phyloP scores from a whole-genome alignment of 1,140 invertebrate species.

The Rhopalosiphum padi region DNA sequence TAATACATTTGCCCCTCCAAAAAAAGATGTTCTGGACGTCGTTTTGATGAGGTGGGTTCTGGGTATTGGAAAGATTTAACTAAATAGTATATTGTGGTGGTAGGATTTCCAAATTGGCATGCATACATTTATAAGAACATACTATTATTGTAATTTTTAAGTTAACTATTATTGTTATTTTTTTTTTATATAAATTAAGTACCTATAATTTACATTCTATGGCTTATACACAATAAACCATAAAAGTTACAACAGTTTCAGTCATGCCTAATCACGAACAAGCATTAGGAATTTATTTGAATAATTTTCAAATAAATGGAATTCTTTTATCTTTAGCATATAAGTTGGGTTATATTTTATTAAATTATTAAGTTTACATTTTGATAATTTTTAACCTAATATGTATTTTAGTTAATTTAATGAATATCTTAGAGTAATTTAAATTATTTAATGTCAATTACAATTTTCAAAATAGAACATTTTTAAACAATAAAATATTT shows the following conservation, averaged over 20 bases:
- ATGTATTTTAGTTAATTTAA: background rate
- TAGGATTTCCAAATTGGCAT: background rate
- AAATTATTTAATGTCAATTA: background rate
- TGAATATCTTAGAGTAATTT: background rate
- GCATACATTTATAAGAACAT: background rate
- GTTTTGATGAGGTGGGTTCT: background rate
- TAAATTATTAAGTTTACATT: background rate
- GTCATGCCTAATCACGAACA: no score
- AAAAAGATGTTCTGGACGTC: no score
- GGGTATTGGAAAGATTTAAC: background rate
- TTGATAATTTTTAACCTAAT: background rate
- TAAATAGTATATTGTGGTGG: background rate
- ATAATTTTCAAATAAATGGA: no score
- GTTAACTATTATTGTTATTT: no score
- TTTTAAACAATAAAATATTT: background rate
- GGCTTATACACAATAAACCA: no score
- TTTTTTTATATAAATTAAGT: no score
- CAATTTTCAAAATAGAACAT: background rate
- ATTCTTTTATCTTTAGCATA: no score
- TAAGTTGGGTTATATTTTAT: no score
- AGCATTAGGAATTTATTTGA: no score
- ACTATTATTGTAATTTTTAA: no score
- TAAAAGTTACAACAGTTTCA: no score
- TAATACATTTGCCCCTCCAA: constrained; percentile 1
- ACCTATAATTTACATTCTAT: no score